Evolutionary conservation across 2,888 invertebrate species (phyloP), one percentile per base, ranked within the genome.

Genomic region (Xestia xanthographa): DNA sequence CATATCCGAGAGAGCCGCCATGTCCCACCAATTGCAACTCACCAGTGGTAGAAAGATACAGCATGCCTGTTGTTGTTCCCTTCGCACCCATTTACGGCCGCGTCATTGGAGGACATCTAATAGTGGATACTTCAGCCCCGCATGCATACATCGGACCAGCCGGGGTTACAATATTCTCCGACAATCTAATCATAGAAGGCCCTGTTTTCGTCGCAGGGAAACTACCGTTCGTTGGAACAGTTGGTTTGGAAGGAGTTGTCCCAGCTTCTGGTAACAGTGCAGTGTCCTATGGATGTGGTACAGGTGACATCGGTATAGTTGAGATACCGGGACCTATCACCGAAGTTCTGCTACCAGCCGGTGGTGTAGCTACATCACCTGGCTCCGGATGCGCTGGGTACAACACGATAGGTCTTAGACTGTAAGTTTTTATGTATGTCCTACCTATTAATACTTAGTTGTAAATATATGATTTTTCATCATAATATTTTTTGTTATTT

Each of bases 161-260:
- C 22, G 89, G 88, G 1, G 83, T 90, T 1, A 69, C 83, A 0
- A 79, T 89, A 72, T 83, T 86, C 22, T 88, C 93, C 1, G 92
- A 92, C 1, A 82, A 90, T 17, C 76, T 93, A 48, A 60, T 91
- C 0, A 90, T 92, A 29, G 90, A 90, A 41, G 92, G 92, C 3
- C 74, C 80, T 14, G 88, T 92, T 14, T 72, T 88, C 6, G 92
- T 92, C 0, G 66, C 80, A 5, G 92, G 92, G 0, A 88, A 81
- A 1, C 65, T 92, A 56, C 92, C 92, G 1, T 92, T 92, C 76
- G 63, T 88, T 12, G 89, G 92, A 41, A 87, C 92, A 1, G 91
- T 93, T 20, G 86, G 86, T n/a, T 66, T 92, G 5, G 91, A 90
- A 26, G 92, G 93, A 4, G n/a, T 86, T 0, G 65, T 92, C 6